Base-by-base conservation (phyloP, 1,140 invertebrate species). In the Proales similis region DNA sequence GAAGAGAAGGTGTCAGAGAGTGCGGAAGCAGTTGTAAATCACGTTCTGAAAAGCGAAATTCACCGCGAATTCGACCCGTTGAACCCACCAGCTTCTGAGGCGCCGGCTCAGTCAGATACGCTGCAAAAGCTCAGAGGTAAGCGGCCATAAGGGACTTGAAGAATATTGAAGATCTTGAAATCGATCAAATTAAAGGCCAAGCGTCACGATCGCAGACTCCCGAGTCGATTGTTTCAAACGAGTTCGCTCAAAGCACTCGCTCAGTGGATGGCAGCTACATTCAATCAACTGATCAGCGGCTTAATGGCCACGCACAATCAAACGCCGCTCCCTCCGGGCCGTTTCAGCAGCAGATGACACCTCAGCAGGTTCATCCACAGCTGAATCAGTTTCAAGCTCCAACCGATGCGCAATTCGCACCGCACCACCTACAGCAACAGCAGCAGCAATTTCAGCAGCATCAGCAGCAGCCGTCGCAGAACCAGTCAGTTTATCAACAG, bases 11-110 rank as follows among this genome's bases (percentile, higher is more conserved):
- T n/a, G n/a, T n/a, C n/a, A n/a, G n/a, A n/a, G n/a, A n/a, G n/a
- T n/a, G n/a, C n/a, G n/a, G n/a, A n/a, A n/a, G n/a, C 14, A 36
- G 33, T 14, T 9, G 14, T 36, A 9, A 36, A 36, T 36, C 33
- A 36, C 14, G 14, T 9, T 36, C 33, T 36, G 9, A 36, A 36
- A 9, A 36, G 14, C 14, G 33, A 36, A 14, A 9, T 36, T 9
- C 51, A 57, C 29, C 39, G 45, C 39, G 51, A 57, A 26, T 57
- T 57, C 24, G 51, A 57, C 22, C 36, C 51, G 7, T 24, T 57
- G 3, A 57, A 26, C 24, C n/a, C n/a, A n/a, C n/a, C n/a, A n/a
- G n/a, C n/a, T n/a, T n/a, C n/a, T n/a, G n/a, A n/a, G n/a, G n/a
- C n/a, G n/a, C n/a, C n/a, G n/a, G n/a, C n/a, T n/a, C n/a, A n/a